Conservation (phyloP, 1,140 invertebrate genomes). For the Drosophila kanapiae region DNA sequence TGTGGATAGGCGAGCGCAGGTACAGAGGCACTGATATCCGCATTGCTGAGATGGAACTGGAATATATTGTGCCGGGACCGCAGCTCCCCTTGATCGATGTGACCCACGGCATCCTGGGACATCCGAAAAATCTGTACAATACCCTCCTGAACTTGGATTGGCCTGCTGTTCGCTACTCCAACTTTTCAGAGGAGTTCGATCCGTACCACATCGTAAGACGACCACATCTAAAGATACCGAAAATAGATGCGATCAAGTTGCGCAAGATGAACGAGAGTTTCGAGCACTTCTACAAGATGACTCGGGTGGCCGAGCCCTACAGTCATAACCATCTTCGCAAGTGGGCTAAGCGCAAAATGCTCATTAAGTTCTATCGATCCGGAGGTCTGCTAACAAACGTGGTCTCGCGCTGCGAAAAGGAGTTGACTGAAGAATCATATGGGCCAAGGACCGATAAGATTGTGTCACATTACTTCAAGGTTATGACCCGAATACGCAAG, state of each 20-base stretch:
- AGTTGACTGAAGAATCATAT: constrained; percentile 19
- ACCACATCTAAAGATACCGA: constrained; percentile 59
- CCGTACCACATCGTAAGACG: constrained; percentile 68
- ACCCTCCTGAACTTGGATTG: constrained; percentile 64
- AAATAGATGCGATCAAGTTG: constrained; percentile 40
- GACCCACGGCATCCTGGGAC: constrained; percentile 71
- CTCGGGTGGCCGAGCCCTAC: constrained; percentile 5
- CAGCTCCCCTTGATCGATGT: constrained; percentile 73
- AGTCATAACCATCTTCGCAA: constrained; percentile 29
- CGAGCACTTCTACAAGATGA: constrained; percentile 52
- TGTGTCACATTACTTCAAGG: constrained; percentile 57
- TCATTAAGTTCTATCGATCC: constrained; percentile 49
- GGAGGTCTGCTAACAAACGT: constrained; percentile 61
- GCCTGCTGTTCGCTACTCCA: constrained; percentile 57
- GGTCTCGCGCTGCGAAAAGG: constrained; percentile 49
- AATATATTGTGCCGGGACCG: constrained; percentile 71
- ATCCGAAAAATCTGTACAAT: constrained; percentile 72
- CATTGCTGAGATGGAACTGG: constrained; percentile 70
- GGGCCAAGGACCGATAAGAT: constrained; percentile 45
- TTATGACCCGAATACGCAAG: constrained; percentile 13
- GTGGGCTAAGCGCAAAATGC: constrained; percentile 53
- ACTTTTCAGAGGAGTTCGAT: constrained; percentile 65
- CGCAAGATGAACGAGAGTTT: constrained; percentile 25
- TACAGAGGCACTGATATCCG: constrained; percentile 72
- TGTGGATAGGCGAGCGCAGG: constrained; percentile 79